Conservation (phyloP, 2,113 vertebrate species). For the Cepphus grylle region DNA sequence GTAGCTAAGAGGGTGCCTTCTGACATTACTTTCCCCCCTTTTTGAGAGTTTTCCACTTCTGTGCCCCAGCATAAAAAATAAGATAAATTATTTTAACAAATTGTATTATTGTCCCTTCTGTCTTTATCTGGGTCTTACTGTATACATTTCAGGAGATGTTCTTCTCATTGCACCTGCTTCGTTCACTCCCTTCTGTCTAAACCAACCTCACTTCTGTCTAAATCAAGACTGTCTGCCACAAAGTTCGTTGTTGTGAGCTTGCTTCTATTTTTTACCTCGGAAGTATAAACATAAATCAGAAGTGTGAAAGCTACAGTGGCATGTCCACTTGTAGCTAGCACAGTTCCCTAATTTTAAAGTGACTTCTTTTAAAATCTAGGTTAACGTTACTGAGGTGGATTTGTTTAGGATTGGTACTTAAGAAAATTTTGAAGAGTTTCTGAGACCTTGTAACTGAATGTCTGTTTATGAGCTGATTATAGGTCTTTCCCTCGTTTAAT, state of each 20-base stretch:
- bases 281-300: background rate
- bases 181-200: background rate
- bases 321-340: background rate
- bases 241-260: background rate
- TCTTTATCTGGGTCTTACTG: background rate
- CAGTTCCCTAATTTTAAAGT: background rate
- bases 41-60: background rate
- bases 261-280: background rate
- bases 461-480: background rate
- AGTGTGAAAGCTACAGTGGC: background rate
- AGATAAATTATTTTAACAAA: background rate
- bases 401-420: background rate
- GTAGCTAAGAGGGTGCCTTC: background rate
- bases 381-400: background rate
- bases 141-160: background rate
- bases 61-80: background rate
- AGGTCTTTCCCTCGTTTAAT: background rate
- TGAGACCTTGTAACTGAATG: background rate
- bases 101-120: background rate
- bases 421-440: background rate
- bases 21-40: background rate
- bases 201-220: background rate
- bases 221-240: background rate
- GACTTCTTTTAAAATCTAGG: background rate
- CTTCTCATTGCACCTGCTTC: background rate